Evolutionary conservation across 2,113 vertebrate genomes (phyloP).

Genomic region (Scomber japonicus): DNA sequence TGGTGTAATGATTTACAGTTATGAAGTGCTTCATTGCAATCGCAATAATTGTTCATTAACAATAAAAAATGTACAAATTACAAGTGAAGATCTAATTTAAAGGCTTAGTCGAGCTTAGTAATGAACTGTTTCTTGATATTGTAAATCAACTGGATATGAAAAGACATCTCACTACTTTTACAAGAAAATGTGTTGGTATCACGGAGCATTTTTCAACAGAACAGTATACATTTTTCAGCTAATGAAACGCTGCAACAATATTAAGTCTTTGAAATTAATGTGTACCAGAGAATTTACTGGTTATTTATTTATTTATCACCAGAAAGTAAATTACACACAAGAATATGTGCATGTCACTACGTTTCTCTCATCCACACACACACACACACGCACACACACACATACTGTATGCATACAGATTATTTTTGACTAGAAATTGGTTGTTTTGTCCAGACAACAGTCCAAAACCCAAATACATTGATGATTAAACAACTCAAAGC

Average conservation of each 20-base stretch:
- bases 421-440: no score
- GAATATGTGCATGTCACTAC: neutral
- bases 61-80: constrained; percentile 42
- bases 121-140: constrained; percentile 33
- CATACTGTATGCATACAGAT: no score
- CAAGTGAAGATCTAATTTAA: constrained; percentile 41
- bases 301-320: neutral
- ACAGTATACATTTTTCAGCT: neutral
- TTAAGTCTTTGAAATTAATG: neutral
- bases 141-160: constrained; percentile 25
- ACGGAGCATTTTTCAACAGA: neutral
- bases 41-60: constrained; percentile 51
- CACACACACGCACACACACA: no score
- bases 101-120: constrained; percentile 7
- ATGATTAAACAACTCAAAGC: no score
- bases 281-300: no score
- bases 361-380: no score
- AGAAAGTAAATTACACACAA: neutral
- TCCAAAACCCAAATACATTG: no score
- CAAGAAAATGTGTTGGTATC: neutral
- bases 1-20: constrained; percentile 51
- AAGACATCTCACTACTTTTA: constrained; percentile 1
- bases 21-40: constrained; percentile 52
- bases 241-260: neutral
- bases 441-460: no score